A percentile compares a stretch with the other conserved stretches of the same genome.
Evolutionary conservation across 2,797 vertebrate genomes (phyloP).

Genomic region (Crotalus adamanteus): DNA sequence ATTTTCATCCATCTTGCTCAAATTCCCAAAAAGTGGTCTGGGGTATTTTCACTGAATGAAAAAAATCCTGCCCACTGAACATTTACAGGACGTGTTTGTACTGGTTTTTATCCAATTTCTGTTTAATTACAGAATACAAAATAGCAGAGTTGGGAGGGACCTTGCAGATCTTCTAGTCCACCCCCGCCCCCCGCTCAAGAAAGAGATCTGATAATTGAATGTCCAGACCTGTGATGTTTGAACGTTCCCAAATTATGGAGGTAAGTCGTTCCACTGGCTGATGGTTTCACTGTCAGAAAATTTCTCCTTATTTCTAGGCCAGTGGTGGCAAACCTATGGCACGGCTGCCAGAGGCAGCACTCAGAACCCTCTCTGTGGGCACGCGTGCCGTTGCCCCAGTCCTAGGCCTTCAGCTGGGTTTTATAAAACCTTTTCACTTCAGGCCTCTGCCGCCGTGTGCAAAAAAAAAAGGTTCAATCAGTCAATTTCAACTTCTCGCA

Average conservation of each 20-base stretch:
- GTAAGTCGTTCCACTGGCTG: background rate
- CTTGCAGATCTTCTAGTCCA: background rate
- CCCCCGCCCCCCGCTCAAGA: too few species aligned
- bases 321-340: too few species aligned
- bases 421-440: too few species aligned
- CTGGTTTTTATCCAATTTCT: background rate
- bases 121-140: background rate
- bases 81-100: background rate
- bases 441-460: too few species aligned
- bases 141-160: background rate
- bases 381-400: too few species aligned
- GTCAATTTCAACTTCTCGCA: too few species aligned
- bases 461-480: too few species aligned
- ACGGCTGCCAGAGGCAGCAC: too few species aligned
- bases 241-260: background rate
- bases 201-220: background rate
- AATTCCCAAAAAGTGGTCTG: background rate
- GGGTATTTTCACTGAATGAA: background rate
- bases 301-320: too few species aligned
- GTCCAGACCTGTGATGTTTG: background rate
- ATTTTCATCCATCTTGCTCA: background rate
- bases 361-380: too few species aligned
- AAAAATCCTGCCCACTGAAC: background rate
- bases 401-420: too few species aligned
- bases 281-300: background rate